Percentiles rank a stretch among this genome's conserved stretches.
Conservation (phyloP, 23 tunicate species). For the Oikopleura albicans region DNA sequence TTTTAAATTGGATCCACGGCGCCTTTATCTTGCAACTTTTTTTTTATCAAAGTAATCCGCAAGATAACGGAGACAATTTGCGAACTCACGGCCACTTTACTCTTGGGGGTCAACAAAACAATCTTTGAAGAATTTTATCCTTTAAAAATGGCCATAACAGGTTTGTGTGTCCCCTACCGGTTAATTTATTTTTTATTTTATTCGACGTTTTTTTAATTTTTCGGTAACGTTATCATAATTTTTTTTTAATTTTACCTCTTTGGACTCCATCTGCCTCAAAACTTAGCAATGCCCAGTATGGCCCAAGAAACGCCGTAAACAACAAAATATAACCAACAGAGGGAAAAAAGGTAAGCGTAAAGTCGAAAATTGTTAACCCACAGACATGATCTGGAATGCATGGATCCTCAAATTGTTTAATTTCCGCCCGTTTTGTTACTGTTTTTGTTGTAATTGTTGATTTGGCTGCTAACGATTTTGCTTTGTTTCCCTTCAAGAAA, state of each 20-base stretch:
- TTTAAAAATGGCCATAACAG: background rate
- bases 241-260: too few relatives aligned
- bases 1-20: too few relatives aligned
- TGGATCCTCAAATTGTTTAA: conserved; percentile 9
- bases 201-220: too few relatives aligned
- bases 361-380: background rate
- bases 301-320: background rate
- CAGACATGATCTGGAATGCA: conserved; percentile 9
- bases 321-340: background rate
- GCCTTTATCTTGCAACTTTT: too few relatives aligned
- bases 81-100: background rate
- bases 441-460: background rate
- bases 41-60: background rate
- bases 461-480: background rate
- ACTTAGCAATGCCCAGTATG: background rate
- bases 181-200: too few relatives aligned
- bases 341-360: background rate
- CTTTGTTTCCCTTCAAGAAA: background rate
- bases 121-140: background rate
- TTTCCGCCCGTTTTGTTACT: background rate
- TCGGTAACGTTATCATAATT: too few relatives aligned
- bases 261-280: background rate
- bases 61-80: background rate
- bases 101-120: background rate
- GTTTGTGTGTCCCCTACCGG: too few relatives aligned